Evolutionary conservation across 2,113 vertebrate species (phyloP), one percentile per base, ranked within the genome.

Genomic region (Chloropsis cyanopogon): DNA sequence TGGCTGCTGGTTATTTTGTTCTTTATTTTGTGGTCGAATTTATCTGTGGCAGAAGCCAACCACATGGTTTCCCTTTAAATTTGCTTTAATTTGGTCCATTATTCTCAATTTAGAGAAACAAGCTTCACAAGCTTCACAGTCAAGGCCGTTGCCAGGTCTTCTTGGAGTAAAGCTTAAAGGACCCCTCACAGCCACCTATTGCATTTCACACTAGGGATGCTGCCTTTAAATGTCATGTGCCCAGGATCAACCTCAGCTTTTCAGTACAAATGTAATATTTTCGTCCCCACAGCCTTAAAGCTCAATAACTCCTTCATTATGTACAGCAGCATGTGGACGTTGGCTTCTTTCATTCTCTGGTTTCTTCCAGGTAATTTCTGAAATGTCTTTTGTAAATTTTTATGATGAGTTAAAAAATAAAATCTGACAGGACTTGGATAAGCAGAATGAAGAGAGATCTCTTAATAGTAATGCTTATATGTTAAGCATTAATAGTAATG

Each of bases 301-400:
- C 24, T 60, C 26, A 26, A 12, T 8, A 59, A 77, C 23, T 77
- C 33, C 59, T 78, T 63, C 50, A 44, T 25, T n/a, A 35, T 0
- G 0, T 49, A 31, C 9, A 9, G 20, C 29, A 26, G 39, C 3
- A 1, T 29, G 25, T 39, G 47, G 52, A 7, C 0, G 0, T 71
- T 82, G 39, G 21, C 49, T 85, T 60, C 33, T 39, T 70, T 87
- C 21, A 28, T 60, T 44, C n/a, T 64, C 44, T 42, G 13, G 42
- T 59, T 78, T 86, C 66, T 82, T 82, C 33, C 49, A 49, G 13
- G 21, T 68, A 1, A 24, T 44, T 66, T 19, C 75, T 79, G 65
- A 90, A 66, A 66, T 52, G 21, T 12, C n/a, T 52, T 75, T 85
- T 52, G 22, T 41, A 68, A 93, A 52, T 60, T 60, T 92, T 82